Conservation (phyloP, 64 coral and sea anemone species). For the Astreopora myriophthalma region DNA sequence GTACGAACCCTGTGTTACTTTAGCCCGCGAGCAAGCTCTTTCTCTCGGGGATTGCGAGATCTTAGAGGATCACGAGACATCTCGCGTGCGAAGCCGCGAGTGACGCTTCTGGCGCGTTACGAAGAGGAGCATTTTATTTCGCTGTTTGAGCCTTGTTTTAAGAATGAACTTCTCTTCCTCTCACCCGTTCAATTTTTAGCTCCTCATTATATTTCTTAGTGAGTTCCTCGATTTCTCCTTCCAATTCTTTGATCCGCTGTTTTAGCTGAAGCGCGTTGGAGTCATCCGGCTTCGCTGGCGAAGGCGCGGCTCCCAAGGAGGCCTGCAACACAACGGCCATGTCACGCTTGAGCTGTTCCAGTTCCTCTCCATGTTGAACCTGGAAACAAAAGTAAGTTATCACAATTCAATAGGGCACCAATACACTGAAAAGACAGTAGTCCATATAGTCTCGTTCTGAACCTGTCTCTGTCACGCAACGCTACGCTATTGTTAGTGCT, state of each 20-base stretch:
- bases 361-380: conserved; percentile 77
- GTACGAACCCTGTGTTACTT: too few relatives aligned
- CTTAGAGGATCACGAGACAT: too few relatives aligned
- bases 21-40: too few relatives aligned
- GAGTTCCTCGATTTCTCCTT: conserved; percentile 80
- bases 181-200: conserved; percentile 76
- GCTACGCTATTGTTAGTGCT: not conserved
- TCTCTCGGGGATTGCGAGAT: too few relatives aligned
- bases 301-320: conserved; percentile 58
- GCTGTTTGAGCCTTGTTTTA: too few relatives aligned
- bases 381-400: not conserved
- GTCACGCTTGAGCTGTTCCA: conserved; percentile 88
- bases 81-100: too few relatives aligned
- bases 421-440: too few relatives aligned
- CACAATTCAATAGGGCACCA: not conserved
- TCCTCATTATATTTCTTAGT: conserved; percentile 87
- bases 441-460: too few relatives aligned
- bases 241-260: conserved; percentile 66
- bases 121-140: too few relatives aligned
- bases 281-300: conserved; percentile 68
- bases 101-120: too few relatives aligned
- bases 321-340: conserved; percentile 90
- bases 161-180: not conserved
- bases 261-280: conserved; percentile 64
- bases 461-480: not conserved